A percentile compares a stretch with the other conserved stretches of the same genome.
Conservation (phyloP, 2,797 vertebrate species). For the Halcyon leucocephala region DNA sequence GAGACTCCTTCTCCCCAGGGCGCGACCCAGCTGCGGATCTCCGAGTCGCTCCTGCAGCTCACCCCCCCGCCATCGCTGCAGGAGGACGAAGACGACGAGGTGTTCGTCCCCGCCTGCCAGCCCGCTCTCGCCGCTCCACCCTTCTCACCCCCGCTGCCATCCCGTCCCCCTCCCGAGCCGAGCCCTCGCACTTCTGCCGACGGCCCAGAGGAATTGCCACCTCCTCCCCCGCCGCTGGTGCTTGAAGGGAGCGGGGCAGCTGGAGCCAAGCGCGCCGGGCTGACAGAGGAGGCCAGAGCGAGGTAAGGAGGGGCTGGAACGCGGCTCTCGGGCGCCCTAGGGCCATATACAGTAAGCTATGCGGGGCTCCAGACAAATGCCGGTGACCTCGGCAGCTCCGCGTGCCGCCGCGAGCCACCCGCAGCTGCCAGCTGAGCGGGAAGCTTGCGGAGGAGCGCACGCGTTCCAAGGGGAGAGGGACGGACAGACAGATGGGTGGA, state of each 20-base stretch:
- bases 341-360: conserved; percentile 38
- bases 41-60: conserved; percentile 81
- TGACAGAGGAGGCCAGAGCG: not conserved
- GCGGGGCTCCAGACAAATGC: not conserved
- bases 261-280: not conserved
- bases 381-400: not conserved
- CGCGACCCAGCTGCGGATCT: conserved; percentile 83
- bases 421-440: not conserved
- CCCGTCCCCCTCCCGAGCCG: not conserved
- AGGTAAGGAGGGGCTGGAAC: conserved; percentile 60
- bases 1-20: conserved; percentile 43
- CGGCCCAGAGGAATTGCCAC: conserved; percentile 28
- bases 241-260: not conserved
- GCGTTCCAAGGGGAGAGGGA: not conserved
- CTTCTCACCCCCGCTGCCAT: not conserved
- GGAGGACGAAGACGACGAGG: conserved; percentile 83
- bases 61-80: not conserved
- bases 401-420: accelerated
- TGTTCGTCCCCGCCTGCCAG: conserved; percentile 78
- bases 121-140: not conserved
- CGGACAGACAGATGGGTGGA: not conserved
- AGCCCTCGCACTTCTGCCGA: not conserved
- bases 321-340: accelerated
- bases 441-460: not conserved
- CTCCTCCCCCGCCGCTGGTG: not conserved